A percentile compares a stretch with the other conserved stretches of the same genome.
Evolutionary conservation across 1,140 invertebrate genomes (phyloP).

Genomic region (Apis mellifera): Amel_HAv3.1 CM009940.2:4306001-4306500

Average conservation of each 20-base stretch:
- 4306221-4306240: slow-evolving; percentile 80
- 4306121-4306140: not conserved
- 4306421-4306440: slow-evolving; percentile 11
- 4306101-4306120: not conserved
- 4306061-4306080: not conserved
- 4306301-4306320: slow-evolving; percentile 86
- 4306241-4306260: slow-evolving; percentile 83
- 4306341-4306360: slow-evolving; percentile 84
- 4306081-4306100: not conserved
- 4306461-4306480: slow-evolving; percentile 77
- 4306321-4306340: slow-evolving; percentile 85
- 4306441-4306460: slow-evolving; percentile 73
- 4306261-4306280: slow-evolving; percentile 86
- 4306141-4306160: not conserved
- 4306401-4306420: not conserved
- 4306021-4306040: not conserved
- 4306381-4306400: slow-evolving; percentile 82
- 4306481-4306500: slow-evolving; percentile 74
- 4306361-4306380: slow-evolving; percentile 85
- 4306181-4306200: not conserved
- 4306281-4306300: slow-evolving; percentile 85
- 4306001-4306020: not conserved
- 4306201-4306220: not conserved
- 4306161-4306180: not conserved
- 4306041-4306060: not conserved